These are phyloP conservation scores for Biston stratarius DNA, from an alignment of 2,888 invertebrate genomes.

Conservation along the genomic window DNA sequence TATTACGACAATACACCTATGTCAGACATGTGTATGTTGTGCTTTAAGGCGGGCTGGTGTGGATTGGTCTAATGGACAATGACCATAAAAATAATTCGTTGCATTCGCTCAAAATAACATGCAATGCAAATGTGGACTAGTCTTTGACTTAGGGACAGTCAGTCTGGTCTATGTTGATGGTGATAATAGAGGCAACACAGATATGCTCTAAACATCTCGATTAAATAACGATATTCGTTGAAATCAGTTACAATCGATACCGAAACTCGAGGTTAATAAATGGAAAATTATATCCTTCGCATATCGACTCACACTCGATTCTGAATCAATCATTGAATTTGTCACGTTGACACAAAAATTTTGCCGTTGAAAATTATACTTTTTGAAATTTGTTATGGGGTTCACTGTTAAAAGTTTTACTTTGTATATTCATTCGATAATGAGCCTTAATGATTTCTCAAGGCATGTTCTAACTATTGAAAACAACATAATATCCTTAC, in stretches of 20 bases:
- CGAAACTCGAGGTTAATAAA: background rate
- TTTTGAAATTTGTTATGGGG: too few relatives aligned
- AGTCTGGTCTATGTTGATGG: slow-evolving; percentile 55
- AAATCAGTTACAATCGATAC: background rate
- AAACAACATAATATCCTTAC: slow-evolving; percentile 47
- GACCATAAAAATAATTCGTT: background rate
- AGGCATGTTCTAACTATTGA: background rate
- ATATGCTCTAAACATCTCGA: background rate
- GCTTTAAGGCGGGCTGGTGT: background rate
- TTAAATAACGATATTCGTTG: background rate
- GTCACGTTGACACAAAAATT: too few relatives aligned
- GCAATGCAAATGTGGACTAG: slow-evolving; percentile 58
- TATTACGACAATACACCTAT: too few relatives aligned
- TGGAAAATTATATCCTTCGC: background rate
- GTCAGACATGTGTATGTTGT: background rate
- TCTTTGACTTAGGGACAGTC: slow-evolving; percentile 64
- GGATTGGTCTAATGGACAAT: background rate
- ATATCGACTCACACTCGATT: background rate
- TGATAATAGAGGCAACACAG: slow-evolving; percentile 6
- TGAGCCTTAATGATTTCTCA: too few relatives aligned
- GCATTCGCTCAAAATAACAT: slow-evolving; percentile 44
- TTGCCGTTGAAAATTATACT: too few relatives aligned
- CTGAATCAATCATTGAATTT: background rate
- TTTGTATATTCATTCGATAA: background rate
- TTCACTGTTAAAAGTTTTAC: background rate